Percentiles rank a stretch among this genome's conserved stretches.
Evolutionary conservation across 1,140 invertebrate species (phyloP).

Genomic region (Procambarus virginalis): DNA sequence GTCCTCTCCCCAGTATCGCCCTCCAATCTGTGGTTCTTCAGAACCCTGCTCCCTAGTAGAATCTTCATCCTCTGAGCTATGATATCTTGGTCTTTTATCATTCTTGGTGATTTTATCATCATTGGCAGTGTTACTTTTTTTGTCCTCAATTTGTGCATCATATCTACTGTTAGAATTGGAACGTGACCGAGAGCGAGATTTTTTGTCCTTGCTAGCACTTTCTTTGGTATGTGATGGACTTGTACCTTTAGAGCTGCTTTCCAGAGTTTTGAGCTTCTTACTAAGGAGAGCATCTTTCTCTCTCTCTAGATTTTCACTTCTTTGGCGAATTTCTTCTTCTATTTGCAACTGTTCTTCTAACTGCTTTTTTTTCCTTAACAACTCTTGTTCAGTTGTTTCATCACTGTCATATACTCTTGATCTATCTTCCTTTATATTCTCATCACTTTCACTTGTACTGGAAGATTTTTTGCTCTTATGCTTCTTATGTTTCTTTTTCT

Average conservation of each 20-base stretch:
- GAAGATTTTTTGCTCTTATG: conserved; percentile 15
- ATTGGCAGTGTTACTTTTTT: conserved; percentile 11
- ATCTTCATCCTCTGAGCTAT: conserved; percentile 41
- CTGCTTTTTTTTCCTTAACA: conserved; percentile 59
- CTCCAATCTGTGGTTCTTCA: conserved; percentile 63
- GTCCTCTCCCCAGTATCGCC: conserved; percentile 68
- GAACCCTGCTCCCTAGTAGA: conserved; percentile 5
- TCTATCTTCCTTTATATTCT: background rate
- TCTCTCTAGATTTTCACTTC: conserved; percentile 43
- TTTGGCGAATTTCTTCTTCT: conserved; percentile 52
- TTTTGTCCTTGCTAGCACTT: conserved; percentile 5
- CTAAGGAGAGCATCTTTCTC: conserved; percentile 36
- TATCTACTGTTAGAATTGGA: conserved; percentile 11
- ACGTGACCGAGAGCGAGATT: conserved; percentile 32
- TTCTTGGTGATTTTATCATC: background rate
- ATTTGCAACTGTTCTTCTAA: conserved; percentile 62
- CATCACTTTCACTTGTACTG: conserved; percentile 12
- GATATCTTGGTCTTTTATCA: conserved; percentile 21
- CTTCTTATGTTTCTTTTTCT: conserved; percentile 39
- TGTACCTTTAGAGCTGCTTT: background rate
- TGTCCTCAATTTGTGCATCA: background rate
- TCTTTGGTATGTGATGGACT: background rate
- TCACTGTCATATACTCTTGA: conserved; percentile 36
- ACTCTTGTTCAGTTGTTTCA: conserved; percentile 63
- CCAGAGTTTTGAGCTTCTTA: conserved; percentile 26